These are phyloP conservation scores for Scolopax rusticola DNA, from an alignment of 2,797 vertebrate genomes.

Conservation along the genomic window DNA sequence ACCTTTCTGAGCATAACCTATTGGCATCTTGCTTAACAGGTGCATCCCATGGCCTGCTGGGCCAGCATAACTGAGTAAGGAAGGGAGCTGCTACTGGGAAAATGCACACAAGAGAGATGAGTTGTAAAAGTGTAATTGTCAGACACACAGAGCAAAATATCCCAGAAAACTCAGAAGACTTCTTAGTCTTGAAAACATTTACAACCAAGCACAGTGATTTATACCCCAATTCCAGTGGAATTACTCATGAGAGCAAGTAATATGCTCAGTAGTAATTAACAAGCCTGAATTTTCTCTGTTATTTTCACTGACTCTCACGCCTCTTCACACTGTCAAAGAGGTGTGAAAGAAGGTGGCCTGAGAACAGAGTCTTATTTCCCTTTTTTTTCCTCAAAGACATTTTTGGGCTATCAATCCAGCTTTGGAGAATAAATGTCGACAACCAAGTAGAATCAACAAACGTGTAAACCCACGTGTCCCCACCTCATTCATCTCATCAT, in stretches of 20 bases:
- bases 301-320: background rate
- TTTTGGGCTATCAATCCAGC: background rate
- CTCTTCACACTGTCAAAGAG: slow-evolving; percentile 40
- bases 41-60: background rate
- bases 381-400: background rate
- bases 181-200: slow-evolving; percentile 43
- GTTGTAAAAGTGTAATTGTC: slow-evolving; percentile 48
- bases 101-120: background rate
- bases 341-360: background rate
- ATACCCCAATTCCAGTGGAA: background rate
- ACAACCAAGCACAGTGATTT: slow-evolving; percentile 18
- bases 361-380: background rate
- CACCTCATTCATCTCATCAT: background rate
- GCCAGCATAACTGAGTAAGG: slow-evolving; percentile 3
- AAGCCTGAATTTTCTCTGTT: background rate
- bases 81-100: slow-evolving; percentile 30
- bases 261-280: slow-evolving; percentile 62
- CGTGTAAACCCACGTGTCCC: background rate
- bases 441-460: slow-evolving; percentile 15
- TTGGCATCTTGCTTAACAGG: background rate
- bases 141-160: background rate
- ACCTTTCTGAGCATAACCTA: background rate
- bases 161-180: slow-evolving; percentile 34
- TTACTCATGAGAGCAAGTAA: slow-evolving; percentile 57
- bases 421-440: background rate